Base-by-base conservation (phyloP, 1,140 invertebrate species). In the Polypedilum vanderplanki region DNA sequence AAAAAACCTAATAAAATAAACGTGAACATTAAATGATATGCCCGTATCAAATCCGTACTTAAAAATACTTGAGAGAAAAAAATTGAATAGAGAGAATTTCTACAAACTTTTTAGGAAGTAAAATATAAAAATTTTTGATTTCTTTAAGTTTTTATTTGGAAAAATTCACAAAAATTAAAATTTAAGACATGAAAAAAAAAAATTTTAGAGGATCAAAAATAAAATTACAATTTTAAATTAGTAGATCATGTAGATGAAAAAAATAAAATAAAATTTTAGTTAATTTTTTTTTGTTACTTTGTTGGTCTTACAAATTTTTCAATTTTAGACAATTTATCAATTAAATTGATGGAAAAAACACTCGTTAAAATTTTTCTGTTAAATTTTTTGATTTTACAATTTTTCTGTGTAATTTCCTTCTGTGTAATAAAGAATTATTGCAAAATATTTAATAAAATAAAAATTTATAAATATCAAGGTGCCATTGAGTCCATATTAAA, bases 31-130 rank as follows among this genome's bases (percentile, higher is more conserved):
- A 57, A 46, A 57, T n/a, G 46, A 9, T 70, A 70, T 20, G 65
- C 65, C 65, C 65, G 65, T 70, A 70, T 70, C 65, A 70, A 70
- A 70, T 70, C 65, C 65, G 65, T 70, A 70, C 65, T 70, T 9
- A 22, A 22, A 22, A 22, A 57, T 15, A 17, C n/a, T 57, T 57
- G 24, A n/a, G 12, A 57, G 10, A 57, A 15, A 15, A 57, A 57
- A 57, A 57, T 33, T 33, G 24, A 33, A 33, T 33, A 33, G 24
- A 33, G 24, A 15, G 15, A 57, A 15, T 57, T 57, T 57, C 24
- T 57, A 57, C 12, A 46, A 46, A 57, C 10, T 57, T 57, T 57
- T 57, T 12, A 4, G 46, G 4, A 46, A 46, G n/a, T n/a, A n/a
- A n/a, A n/a, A n/a, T n/a, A 12, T 57, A 57, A 57, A n/a, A n/a